phyloP scores from a whole-genome alignment of 2,797 vertebrate species.

The Alouatta caraya region DNA sequence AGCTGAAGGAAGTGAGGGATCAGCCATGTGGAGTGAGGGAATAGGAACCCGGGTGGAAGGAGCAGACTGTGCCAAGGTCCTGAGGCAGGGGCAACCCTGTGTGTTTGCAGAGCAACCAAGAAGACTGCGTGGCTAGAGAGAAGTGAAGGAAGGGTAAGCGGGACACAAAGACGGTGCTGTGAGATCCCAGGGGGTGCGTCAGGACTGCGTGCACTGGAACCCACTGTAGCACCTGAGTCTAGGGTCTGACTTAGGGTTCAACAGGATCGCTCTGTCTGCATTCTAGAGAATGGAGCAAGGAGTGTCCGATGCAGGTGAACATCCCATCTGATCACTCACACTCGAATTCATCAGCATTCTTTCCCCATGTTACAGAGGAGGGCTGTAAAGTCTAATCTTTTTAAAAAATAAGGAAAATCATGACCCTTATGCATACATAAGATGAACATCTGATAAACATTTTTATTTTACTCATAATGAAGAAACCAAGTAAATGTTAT shows the following conservation, averaged over 20 bases:
- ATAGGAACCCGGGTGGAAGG: no score
- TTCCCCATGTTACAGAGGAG: not conserved
- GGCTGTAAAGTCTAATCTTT: not conserved
- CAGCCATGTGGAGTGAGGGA: not conserved
- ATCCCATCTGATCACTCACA: not conserved
- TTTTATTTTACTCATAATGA: not conserved
- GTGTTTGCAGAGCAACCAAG: not conserved
- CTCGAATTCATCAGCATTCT: not conserved
- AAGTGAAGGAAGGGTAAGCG: not conserved
- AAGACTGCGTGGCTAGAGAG: not conserved
- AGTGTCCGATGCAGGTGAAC: not conserved
- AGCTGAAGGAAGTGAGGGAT: not conserved
- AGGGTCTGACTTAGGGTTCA: not conserved
- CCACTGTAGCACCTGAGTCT: fast-evolving
- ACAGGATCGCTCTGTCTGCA: fast-evolving
- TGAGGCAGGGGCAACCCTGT: not conserved
- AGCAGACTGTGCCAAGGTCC: not conserved
- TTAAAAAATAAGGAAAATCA: not conserved
- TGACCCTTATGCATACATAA: not conserved
- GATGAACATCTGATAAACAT: not conserved
- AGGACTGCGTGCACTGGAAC: not conserved
- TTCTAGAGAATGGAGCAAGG: not conserved
- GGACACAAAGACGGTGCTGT: fast-evolving
- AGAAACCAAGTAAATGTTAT: not conserved
- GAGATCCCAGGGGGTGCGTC: fast-evolving